Conservation (phyloP, 2,888 invertebrate species). For the Sacculina carcini region DNA sequence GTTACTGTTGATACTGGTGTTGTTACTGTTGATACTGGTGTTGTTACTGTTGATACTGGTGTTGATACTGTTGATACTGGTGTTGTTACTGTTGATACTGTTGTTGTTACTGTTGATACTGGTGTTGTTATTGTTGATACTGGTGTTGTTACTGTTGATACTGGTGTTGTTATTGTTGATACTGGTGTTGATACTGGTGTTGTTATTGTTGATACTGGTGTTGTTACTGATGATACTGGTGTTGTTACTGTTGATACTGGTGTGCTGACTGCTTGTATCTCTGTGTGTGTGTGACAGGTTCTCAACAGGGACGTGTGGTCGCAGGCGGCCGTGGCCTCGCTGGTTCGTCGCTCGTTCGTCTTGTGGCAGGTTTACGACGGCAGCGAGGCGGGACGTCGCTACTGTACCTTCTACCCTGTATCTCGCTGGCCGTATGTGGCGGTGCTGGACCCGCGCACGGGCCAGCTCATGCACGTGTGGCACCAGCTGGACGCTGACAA, state of each 20-base stretch:
- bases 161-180: too few relatives aligned
- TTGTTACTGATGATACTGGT: background rate
- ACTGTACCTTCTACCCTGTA: conserved; percentile 36
- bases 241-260: background rate
- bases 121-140: too few relatives aligned
- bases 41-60: too few relatives aligned
- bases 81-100: too few relatives aligned
- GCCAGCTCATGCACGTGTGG: conserved; percentile 29
- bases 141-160: too few relatives aligned
- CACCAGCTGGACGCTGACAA: conserved; percentile 19
- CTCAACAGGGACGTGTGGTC: conserved; percentile 45
- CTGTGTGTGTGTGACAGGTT: conserved; percentile 19
- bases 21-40: too few relatives aligned
- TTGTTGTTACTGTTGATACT: too few relatives aligned
- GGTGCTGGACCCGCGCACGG: conserved; percentile 37
- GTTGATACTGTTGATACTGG: too few relatives aligned
- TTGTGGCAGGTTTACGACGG: conserved; percentile 37
- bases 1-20: too few relatives aligned
- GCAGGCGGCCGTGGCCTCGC: conserved; percentile 28
- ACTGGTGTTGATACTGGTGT: too few relatives aligned
- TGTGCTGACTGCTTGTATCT: background rate
- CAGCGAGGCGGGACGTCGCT: conserved; percentile 32
- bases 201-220: too few relatives aligned
- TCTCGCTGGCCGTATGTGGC: conserved; percentile 33
- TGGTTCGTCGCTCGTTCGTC: conserved; percentile 35